Conservation (phyloP, 2,888 invertebrate genomes). For the Mycalesis mineus region DNA sequence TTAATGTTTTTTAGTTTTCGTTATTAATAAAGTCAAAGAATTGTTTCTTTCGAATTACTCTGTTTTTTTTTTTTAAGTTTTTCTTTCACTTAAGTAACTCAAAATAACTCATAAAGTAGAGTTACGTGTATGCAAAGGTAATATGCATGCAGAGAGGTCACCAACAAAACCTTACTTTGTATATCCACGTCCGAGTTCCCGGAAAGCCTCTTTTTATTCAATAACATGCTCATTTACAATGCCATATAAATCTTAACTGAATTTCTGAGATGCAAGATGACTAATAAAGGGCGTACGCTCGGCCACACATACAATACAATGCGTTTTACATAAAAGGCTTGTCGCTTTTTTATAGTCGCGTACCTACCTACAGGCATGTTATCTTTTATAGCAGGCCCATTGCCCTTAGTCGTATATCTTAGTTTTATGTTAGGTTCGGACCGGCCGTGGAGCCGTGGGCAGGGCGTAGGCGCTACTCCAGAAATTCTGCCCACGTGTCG, state of each 20-base stretch:
- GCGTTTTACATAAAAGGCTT: slow-evolving; percentile 56
- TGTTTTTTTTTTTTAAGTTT: no score
- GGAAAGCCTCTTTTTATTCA: slow-evolving; percentile 12
- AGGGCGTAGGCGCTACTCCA: slow-evolving; percentile 70
- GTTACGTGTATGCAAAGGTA: background rate
- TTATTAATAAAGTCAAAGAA: no score
- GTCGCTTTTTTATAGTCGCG: slow-evolving; percentile 59
- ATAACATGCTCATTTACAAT: slow-evolving; percentile 25
- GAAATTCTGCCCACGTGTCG: slow-evolving; percentile 57
- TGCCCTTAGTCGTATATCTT: slow-evolving; percentile 58
- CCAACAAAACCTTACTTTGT: slow-evolving; percentile 3
- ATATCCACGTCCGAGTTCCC: slow-evolving; percentile 10
- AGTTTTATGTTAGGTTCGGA: slow-evolving; percentile 49
- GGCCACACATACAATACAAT: slow-evolving; percentile 51
- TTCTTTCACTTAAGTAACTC: background rate
- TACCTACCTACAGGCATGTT: slow-evolving; percentile 49
- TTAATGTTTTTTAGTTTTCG: no score
- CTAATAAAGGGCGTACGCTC: slow-evolving; percentile 32
- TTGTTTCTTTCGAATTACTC: no score
- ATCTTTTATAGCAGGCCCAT: slow-evolving; percentile 59
- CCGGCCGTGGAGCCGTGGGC: slow-evolving; percentile 29
- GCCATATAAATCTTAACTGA: slow-evolving; percentile 30
- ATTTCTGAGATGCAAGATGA: slow-evolving; percentile 24
- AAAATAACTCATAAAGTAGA: background rate
- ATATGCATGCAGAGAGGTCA: background rate